Percentiles rank a stretch among this genome's conserved stretches.
phyloP scores from a whole-genome alignment of 2,797 vertebrate genomes.

The Enteromius viviparus region DNA sequence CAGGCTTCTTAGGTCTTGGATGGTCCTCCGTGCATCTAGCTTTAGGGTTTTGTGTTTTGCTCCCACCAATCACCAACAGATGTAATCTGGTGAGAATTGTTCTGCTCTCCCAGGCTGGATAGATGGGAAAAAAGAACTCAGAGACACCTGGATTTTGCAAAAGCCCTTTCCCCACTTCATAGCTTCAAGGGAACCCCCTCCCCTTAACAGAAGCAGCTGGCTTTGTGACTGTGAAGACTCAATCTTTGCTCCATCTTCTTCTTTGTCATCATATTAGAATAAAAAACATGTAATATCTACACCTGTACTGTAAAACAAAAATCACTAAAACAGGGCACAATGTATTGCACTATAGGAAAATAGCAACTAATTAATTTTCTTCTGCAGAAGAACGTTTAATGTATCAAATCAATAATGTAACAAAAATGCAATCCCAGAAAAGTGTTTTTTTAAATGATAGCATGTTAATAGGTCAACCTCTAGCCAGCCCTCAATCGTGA shows the following conservation, averaged over 20 bases:
- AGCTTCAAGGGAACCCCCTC: constrained; percentile 26
- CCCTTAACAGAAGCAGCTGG: constrained; percentile 43
- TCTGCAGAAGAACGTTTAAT: neutral
- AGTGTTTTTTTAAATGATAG: neutral
- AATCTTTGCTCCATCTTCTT: constrained; percentile 25
- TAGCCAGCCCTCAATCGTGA: neutral
- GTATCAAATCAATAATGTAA: neutral
- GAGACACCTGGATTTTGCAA: constrained; percentile 64
- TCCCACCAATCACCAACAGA: constrained; percentile 73
- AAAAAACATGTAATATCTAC: too few relatives aligned
- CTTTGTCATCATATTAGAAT: neutral
- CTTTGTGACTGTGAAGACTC: constrained; percentile 37
- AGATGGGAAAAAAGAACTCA: constrained; percentile 37
- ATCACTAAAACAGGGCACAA: neutral
- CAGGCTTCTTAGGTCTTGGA: constrained; percentile 18
- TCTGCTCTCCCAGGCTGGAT: constrained; percentile 49
- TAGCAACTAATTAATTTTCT: neutral
- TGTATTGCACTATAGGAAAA: neutral
- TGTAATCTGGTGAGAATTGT: constrained; percentile 74
- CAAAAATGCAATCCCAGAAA: constrained; percentile 1
- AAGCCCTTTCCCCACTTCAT: constrained; percentile 30
- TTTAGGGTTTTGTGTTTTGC: constrained; percentile 58
- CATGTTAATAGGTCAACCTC: neutral
- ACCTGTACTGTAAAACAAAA: neutral
- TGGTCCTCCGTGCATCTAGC: constrained; percentile 28